Evolutionary conservation across 2,888 invertebrate genomes (phyloP).

Genomic region (Lysandra bellargus): DNA sequence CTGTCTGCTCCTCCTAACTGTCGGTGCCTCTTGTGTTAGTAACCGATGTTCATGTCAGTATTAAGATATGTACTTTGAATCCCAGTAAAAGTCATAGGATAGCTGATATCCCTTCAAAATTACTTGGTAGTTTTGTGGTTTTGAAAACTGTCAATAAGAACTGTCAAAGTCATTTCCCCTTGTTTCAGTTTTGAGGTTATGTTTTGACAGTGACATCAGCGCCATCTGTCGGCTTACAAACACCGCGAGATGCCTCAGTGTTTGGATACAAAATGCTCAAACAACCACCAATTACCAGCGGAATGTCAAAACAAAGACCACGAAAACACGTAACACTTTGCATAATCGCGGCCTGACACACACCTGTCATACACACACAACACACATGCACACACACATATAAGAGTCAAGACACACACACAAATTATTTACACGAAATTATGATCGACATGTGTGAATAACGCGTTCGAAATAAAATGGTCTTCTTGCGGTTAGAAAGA

Average conservation of each 20-base stretch:
- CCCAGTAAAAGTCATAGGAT: too few species aligned
- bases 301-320: conserved; percentile 29
- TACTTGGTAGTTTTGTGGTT: too few species aligned
- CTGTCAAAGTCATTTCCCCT: too few species aligned
- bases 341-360: conserved; percentile 21
- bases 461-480: neutral
- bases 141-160: too few species aligned
- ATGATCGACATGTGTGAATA: conserved; percentile 4
- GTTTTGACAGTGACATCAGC: conserved; percentile 1
- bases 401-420: too few species aligned
- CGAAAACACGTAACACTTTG: conserved; percentile 25
- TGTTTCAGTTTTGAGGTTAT: neutral
- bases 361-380: neutral
- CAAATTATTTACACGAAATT: neutral
- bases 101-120: too few species aligned
- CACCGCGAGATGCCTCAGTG: neutral
- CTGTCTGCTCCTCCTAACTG: too few species aligned
- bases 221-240: conserved; percentile 8
- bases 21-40: too few species aligned
- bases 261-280: conserved; percentile 7
- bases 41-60: too few species aligned
- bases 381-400: neutral
- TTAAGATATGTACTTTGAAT: too few species aligned
- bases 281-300: conserved; percentile 15
- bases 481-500: neutral